phyloP scores from a whole-genome alignment of 2,888 invertebrate species.

The Chloromyia formosa region DNA sequence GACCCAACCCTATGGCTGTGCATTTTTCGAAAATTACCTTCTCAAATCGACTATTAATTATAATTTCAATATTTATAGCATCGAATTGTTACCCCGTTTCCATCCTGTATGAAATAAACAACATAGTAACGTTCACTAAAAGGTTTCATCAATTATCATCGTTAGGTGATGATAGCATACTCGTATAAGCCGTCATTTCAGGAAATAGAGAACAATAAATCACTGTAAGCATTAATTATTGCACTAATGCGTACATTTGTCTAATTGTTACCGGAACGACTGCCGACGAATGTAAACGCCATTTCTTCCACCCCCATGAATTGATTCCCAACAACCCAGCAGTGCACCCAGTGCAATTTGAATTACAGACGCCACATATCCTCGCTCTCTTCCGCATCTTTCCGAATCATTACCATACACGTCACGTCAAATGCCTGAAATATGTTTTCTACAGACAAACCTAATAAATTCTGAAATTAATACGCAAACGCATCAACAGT shows the following conservation, averaged over 20 bases:
- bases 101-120: too few species aligned
- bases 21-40: too few species aligned
- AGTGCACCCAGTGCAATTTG: too few species aligned
- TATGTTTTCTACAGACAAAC: slow-evolving; percentile 27
- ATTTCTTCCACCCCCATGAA: neutral
- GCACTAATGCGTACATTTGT: slow-evolving; percentile 12
- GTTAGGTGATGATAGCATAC: slow-evolving; percentile 20
- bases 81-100: too few species aligned
- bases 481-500: slow-evolving; percentile 44
- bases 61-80: too few species aligned
- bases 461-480: slow-evolving; percentile 43
- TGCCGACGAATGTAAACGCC: neutral
- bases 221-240: slow-evolving; percentile 37
- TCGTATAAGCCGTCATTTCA: slow-evolving; percentile 6
- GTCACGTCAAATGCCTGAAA: neutral
- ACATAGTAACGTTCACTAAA: neutral
- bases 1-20: too few species aligned
- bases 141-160: slow-evolving; percentile 25
- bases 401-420: too few species aligned
- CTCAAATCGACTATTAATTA: too few species aligned
- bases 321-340: neutral
- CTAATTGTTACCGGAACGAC: slow-evolving; percentile 22
- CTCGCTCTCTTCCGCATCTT: too few species aligned
- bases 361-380: too few species aligned
- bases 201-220: slow-evolving; percentile 22